Conservation (phyloP, 2,888 invertebrate species). For the Vanessa cardui region DNA sequence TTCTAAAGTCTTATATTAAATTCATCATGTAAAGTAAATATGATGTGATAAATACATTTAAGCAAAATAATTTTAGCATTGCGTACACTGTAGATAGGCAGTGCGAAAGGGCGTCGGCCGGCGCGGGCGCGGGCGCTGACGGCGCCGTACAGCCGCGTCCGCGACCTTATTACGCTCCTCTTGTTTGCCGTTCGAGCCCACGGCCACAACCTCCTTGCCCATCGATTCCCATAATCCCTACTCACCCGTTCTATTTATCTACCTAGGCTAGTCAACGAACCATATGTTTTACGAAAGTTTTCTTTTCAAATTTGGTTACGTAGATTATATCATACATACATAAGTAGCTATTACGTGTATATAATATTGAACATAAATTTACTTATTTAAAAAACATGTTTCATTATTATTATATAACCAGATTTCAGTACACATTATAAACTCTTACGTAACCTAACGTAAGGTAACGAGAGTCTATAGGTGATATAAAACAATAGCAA, state of each 20-base stretch:
- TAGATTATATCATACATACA: no score
- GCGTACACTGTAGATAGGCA: conserved; percentile 1
- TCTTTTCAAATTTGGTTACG: not conserved
- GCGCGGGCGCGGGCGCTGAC: conserved; percentile 50
- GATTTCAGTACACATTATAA: no score
- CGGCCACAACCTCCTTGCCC: conserved; percentile 65
- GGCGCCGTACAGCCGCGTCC: conserved; percentile 72
- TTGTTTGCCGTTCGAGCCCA: conserved; percentile 53
- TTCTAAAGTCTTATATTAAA: no score
- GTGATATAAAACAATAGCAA: not conserved
- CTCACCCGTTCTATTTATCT: conserved; percentile 47
- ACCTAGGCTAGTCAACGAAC: conserved; percentile 35
- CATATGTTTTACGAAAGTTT: not conserved
- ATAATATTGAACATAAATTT: not conserved
- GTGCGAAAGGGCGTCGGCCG: conserved; percentile 62
- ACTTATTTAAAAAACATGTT: no score
- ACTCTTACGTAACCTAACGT: no score
- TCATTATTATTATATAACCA: no score
- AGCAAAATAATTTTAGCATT: conserved; percentile 3
- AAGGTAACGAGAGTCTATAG: not conserved
- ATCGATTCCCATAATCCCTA: conserved; percentile 64
- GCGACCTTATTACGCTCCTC: conserved; percentile 69
- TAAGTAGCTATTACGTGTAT: not conserved
- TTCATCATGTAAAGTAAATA: not conserved
- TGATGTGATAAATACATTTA: not conserved